Percentiles rank a stretch among this genome's conserved stretches.
phyloP scores from a whole-genome alignment of 1,140 invertebrate species.

The Myzus persicae region DNA sequence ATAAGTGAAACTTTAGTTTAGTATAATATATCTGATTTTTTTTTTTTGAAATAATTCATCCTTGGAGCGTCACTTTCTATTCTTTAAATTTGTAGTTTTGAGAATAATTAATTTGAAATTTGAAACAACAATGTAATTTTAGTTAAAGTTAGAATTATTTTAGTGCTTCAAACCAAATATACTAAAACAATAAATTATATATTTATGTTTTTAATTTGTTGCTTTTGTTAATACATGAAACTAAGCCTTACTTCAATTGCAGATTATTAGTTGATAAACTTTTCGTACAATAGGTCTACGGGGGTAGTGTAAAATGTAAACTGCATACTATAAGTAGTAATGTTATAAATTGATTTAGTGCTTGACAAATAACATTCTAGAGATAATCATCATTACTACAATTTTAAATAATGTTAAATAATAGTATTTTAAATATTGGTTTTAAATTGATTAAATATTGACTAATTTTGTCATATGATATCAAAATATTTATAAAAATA shows the following conservation, averaged over 20 bases:
- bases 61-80: neutral
- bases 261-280: too few relatives aligned
- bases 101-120: neutral
- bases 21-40: too few relatives aligned
- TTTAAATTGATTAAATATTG: neutral
- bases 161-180: too few relatives aligned
- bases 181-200: too few relatives aligned
- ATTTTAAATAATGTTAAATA: too few relatives aligned
- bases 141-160: neutral
- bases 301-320: neutral
- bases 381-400: neutral
- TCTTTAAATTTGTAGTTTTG: neutral
- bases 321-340: neutral
- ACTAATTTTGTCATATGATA: neutral
- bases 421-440: neutral
- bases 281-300: too few relatives aligned
- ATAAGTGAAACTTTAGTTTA: neutral
- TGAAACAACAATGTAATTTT: neutral
- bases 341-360: neutral
- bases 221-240: too few relatives aligned
- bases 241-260: too few relatives aligned
- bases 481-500: too few relatives aligned
- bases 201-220: too few relatives aligned
- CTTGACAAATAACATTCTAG: neutral
- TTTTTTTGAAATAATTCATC: neutral